Evolutionary conservation across 2,113 vertebrate species (phyloP).

Genomic region (Antidorcas marsupialis): DNA sequence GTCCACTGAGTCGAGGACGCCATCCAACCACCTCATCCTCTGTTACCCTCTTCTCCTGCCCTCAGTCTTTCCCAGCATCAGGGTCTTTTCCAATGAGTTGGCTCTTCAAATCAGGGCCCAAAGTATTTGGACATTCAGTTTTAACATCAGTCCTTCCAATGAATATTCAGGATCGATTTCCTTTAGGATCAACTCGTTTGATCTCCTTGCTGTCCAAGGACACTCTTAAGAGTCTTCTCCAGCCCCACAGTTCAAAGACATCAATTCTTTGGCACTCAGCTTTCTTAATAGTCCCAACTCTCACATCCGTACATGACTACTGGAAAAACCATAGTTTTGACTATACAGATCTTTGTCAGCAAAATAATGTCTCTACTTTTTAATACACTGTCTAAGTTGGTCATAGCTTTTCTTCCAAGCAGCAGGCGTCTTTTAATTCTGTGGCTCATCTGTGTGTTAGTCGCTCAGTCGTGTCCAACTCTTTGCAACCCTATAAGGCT

Average conservation of each 20-base stretch:
- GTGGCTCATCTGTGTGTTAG: background rate
- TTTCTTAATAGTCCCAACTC: background rate
- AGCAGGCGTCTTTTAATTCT: background rate
- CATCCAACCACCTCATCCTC: background rate
- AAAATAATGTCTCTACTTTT: background rate
- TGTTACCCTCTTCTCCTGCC: background rate
- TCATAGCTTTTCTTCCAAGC: background rate
- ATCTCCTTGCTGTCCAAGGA: background rate
- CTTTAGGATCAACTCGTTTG: background rate
- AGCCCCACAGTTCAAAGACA: background rate
- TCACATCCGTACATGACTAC: background rate
- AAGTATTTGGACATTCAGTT: background rate
- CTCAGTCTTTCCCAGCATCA: background rate
- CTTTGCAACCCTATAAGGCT: background rate
- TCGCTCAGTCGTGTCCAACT: background rate
- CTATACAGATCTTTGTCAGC: background rate
- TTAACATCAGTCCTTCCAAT: background rate
- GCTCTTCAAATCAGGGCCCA: background rate
- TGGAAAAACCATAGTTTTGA: background rate
- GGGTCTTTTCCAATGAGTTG: background rate
- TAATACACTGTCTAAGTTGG: background rate
- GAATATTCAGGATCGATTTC: background rate
- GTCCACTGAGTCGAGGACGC: background rate
- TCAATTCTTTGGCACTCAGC: background rate
- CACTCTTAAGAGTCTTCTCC: background rate